phyloP scores from a whole-genome alignment of 30 jellyfish, hydroid and myxozoan genomes.

The Phacellophora camtschatica region DNA sequence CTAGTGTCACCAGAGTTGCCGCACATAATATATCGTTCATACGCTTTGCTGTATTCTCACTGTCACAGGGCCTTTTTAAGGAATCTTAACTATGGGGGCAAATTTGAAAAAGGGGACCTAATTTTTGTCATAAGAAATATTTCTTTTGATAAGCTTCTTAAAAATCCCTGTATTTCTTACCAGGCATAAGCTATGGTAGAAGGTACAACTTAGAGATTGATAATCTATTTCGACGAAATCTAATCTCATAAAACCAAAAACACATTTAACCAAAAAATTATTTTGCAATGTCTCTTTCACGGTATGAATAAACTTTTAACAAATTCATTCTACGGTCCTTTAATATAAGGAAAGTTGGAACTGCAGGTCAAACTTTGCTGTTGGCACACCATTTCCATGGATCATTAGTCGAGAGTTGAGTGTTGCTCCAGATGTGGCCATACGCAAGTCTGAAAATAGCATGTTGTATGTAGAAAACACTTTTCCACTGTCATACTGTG shows the following conservation, averaged over 20 bases:
- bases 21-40: no score
- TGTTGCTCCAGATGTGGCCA: constrained; percentile 29
- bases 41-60: no score
- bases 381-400: constrained; percentile 51
- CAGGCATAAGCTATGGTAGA: neutral
- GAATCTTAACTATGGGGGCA: neutral
- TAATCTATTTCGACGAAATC: no score
- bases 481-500: constrained; percentile 40
- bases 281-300: no score
- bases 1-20: no score
- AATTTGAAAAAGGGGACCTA: neutral
- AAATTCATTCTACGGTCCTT: constrained; percentile 32
- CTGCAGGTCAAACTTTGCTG: constrained; percentile 48
- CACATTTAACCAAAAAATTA: no score
- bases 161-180: neutral
- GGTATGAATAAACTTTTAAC: neutral
- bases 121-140: neutral
- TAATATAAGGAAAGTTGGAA: constrained; percentile 5
- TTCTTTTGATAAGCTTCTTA: neutral
- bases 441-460: constrained; percentile 34
- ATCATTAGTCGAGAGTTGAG: constrained; percentile 10
- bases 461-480: constrained; percentile 38
- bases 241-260: no score
- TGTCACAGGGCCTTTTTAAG: neutral
- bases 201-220: no score